Evolutionary conservation across 1,140 invertebrate species (phyloP), one percentile per base, ranked within the genome.

Genomic region (Drosophila athabasca): DNA sequence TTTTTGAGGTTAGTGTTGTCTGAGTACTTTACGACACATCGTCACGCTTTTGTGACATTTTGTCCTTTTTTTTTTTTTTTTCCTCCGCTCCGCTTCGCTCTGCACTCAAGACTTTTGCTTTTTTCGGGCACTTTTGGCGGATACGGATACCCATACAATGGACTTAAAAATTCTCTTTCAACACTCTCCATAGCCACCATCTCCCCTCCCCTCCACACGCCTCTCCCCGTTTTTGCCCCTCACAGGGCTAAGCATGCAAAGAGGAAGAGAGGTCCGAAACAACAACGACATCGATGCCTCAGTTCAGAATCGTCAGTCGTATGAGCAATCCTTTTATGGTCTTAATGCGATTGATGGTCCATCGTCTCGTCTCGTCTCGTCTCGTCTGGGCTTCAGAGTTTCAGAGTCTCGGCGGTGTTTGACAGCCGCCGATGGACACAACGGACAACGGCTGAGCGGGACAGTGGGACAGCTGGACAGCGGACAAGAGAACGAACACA

Each of bases 301-400:
- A 79, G 51, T 60, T 62, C 79, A 51, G 58, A 58, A 61, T 62
- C 72, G 58, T 64, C 65, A 46, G 72, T 60, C 85, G 78, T 85
- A 90, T 90, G 71, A 90, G 76, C 76, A 90, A 90, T 90, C 81
- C 89, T 90, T 90, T 89, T 90, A 89, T 88, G 83, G 81, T 79
- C 76, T 90, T 89, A 90, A 90, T 90, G 83, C 84, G 81, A 88
- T 89, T 90, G 88, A 90, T 90, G 88, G 83, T 79, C 80, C 82
- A 67, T 61, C 62, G 68, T 50, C 62, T 57, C 64, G 51, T 57
- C 73, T 54, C 62, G 68, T 49, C 61, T 61, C 62, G 68, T 50
- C 62, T 57, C 64, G 51, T 57, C 73, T 54, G 55, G 55, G 70
- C 51, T 29, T 60, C 43, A 67, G 22, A 45, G 43, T 52, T 52